Evolutionary conservation across 1,140 invertebrate species (phyloP).

Genomic region (Octopus sinensis): DNA sequence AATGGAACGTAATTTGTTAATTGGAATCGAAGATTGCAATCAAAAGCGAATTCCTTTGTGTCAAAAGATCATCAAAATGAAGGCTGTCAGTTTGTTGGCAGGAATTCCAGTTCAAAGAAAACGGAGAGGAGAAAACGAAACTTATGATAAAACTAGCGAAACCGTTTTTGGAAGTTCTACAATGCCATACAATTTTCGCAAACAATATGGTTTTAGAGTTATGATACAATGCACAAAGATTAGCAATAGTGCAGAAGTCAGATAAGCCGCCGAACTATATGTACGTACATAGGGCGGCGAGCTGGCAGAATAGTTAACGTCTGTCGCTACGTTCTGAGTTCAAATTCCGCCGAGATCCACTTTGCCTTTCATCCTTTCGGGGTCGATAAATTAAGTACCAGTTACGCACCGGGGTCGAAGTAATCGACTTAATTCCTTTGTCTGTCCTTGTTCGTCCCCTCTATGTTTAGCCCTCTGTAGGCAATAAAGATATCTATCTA

Average conservation of each 20-base stretch:
- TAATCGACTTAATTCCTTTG: no score
- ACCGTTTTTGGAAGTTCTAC: neutral
- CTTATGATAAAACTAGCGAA: neutral
- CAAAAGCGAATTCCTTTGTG: constrained; percentile 2
- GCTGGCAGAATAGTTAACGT: no score
- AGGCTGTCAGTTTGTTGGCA: neutral
- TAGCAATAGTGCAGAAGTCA: neutral
- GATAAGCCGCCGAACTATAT: neutral
- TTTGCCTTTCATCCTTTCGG: no score
- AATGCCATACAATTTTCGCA: neutral
- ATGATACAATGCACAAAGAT: neutral
- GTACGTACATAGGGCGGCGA: neutral
- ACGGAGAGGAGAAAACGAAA: neutral
- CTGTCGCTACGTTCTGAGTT: no score
- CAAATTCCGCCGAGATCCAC: no score
- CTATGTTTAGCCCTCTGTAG: no score
- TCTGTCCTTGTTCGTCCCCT: no score
- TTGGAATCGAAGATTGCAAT: constrained; percentile 2
- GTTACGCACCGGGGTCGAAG: no score
- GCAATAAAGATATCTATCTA: no score
- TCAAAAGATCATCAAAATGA: neutral
- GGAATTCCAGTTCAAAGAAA: neutral
- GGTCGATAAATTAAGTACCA: no score
- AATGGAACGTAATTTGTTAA: neutral
- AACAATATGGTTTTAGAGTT: neutral